Base-by-base conservation (phyloP, 2,113 vertebrate species). In the Piaya cayana region DNA sequence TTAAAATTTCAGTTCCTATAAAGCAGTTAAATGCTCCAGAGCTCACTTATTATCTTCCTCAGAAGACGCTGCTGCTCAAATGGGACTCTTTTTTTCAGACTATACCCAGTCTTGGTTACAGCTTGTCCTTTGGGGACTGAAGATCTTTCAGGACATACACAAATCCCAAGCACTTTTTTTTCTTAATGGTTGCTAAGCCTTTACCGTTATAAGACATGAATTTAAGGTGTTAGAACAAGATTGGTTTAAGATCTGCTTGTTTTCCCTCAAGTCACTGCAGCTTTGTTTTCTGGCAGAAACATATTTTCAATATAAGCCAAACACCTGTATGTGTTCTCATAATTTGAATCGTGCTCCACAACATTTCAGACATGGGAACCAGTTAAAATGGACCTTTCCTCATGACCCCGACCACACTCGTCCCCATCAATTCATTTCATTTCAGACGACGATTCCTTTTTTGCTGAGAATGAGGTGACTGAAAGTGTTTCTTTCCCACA, bases 401-500 rank as follows among this genome's bases (percentile, higher is more conserved):
- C 49, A 69, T 85, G 65, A 89, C 55, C 63, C 59, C 3, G 9
- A 29, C 71, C 43, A 43, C 37, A 5, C 69, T 87, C 82, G 47
- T 95, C 64, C 59, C 63, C 59, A 70, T 56, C 52, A 74, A 7
- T 77, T 85, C 13, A 80, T 65, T 69, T 82, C 10, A 5, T 85
- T 93, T 56, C 60, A 63, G 83, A 22, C 27, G 50, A 58, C 62
- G 53, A 49, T 71, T 84, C 69, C 58, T 52, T 78, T 58, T 69
- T 68, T 91, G 58, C 74, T 62, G 86, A 67, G 70, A 58, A 32
- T 0, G 16, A 72, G 50, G 43, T 62, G 39, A 26, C 74, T 58
- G 89, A 21, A 82, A 80, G 75, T 76, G 92, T 52, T 92, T n/a
- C 71, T 67, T 90, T 94, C 43, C 76, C 79, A 43, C 25, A 10